Evolutionary conservation across 2,888 invertebrate genomes (phyloP), one percentile per base, ranked within the genome.

Genomic region (Rhamnusium bicolor): DNA sequence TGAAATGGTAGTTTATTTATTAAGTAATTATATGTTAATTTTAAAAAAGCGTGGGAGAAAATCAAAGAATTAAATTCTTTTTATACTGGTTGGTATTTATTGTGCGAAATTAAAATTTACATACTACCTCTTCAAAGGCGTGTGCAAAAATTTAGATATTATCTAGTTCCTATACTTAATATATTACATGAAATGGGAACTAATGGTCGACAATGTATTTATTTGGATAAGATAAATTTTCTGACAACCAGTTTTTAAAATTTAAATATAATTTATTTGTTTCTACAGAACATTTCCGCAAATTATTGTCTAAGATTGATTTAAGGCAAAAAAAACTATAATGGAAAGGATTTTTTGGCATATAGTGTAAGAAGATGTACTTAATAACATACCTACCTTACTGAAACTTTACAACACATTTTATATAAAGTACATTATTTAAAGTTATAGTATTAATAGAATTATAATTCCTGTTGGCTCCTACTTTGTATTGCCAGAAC

Each of bases 21-120:
- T 32, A 32, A 58, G 24, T 10, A 10, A 58, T 58, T 58, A 58
- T 58, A 58, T 58, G 58, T 12, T 58, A 58, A 58, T 58, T 58
- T 29, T 32, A 58, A 58, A 58, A 32, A 32, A 18, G 58, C 24
- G 58, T 58, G 58, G 32, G 58, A 58, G 58, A 32, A n/a, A 58
- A 58, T 14, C 32, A 24, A 32, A 32, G 58, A 32, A 58, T 32
- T 18, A 40, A 58, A 32, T 10, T 6, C 18, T 8, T 58, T 58
- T 58, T 58, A 29, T 29, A 29, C 32, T 18, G 16, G 58, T 58
- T 16, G 58, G 12, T 32, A 32, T 58, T 56, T 56, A 56, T 19
- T 56, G 56, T 56, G 56, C 29, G 56, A 56, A 32, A 19, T 32
- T 18, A 58, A 40, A 32, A 16, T 29, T 29, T 58, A 19, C 16